These are phyloP conservation scores for Oceanites oceanicus DNA, from an alignment of 2,113 vertebrate species.

Conservation along the genomic window DNA sequence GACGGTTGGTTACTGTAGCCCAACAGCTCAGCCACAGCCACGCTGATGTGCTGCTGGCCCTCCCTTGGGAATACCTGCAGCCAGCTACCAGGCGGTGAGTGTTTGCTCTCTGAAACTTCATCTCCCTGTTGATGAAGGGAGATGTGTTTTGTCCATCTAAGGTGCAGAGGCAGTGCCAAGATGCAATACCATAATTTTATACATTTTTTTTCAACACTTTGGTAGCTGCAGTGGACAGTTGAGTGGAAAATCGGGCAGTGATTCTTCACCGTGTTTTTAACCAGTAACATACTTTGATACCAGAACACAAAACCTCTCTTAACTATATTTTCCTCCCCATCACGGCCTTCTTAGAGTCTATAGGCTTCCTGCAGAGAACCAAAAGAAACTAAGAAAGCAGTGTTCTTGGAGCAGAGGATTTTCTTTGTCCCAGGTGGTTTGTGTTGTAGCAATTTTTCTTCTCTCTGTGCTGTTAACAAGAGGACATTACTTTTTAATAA, in stretches of 20 bases:
- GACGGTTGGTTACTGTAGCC: neutral
- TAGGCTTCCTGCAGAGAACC: neutral
- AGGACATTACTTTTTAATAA: conserved; percentile 80
- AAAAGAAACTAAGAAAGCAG: neutral
- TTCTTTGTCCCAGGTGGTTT: conserved; percentile 72
- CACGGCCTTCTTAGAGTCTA: neutral
- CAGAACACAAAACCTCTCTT: neutral
- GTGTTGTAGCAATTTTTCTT: conserved; percentile 67
- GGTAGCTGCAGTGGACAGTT: neutral
- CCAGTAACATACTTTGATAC: conserved; percentile 38
- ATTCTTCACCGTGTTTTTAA: conserved; percentile 31
- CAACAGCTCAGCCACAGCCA: neutral
- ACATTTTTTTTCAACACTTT: neutral
- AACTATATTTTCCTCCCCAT: neutral
- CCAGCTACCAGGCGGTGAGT: neutral
- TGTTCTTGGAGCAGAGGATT: conserved; percentile 29
- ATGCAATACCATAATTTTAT: conserved; percentile 28
- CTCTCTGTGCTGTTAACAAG: conserved; percentile 74
- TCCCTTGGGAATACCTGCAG: neutral
- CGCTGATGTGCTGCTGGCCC: neutral
- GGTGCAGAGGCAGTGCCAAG: conserved; percentile 11
- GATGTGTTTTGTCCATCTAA: neutral
- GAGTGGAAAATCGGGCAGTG: neutral
- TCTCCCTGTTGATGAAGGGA: neutral
- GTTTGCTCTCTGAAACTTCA: neutral